Base-by-base conservation (phyloP, 30 jellyfish, hydroid and myxozoan species). In the Pelagia noctiluca region DNA sequence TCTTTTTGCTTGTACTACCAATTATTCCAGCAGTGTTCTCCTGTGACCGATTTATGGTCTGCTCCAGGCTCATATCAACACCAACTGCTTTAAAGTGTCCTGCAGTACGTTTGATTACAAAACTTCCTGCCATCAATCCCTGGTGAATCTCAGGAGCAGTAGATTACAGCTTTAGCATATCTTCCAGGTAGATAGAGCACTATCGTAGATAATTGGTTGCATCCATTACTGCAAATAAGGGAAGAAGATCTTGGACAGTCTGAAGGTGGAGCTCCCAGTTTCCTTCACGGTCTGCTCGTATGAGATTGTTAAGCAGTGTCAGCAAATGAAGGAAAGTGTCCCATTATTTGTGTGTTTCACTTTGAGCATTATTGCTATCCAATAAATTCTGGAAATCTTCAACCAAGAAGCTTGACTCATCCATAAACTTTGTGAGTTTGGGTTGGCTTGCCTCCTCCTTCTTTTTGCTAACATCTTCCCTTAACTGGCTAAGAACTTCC, bases 231-330 rank as follows among this genome's bases (percentile, higher is more conserved):
- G 83, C 83, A 70, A 46, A 70, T 31, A 70, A 21, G 66, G 83
- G 73, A 70, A 70, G 72, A 35, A 22, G 10, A 21, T 36, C 69
- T 70, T 70, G 72, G 35, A 63, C 87, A 65, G 69, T 30, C 50
- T 42, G 72, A 54, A 80, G 61, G 71, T 80, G 90, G 38, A 80
- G 73, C 28, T 80, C 71, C 88, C 90, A 37, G 52, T 66, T 57
- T 35, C 88, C 90, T 26, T 65, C 88, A 7, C 53, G 52, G 36
- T 71, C 31, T 35, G 90, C 90, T 35, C 87, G 87, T 1, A 80
- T n/a, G 60, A 65, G 73, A 21, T 61, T 52, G 73, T 37, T 26
- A 12, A 80, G 61, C 66, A 80, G 34, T 18, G 66, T 18, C 81
- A 80, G n/a, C n/a, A n/a, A n/a, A n/a, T n/a, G n/a, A n/a, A n/a